Conservation (phyloP, 2,113 vertebrate genomes). For the Catharus fuscescens region DNA sequence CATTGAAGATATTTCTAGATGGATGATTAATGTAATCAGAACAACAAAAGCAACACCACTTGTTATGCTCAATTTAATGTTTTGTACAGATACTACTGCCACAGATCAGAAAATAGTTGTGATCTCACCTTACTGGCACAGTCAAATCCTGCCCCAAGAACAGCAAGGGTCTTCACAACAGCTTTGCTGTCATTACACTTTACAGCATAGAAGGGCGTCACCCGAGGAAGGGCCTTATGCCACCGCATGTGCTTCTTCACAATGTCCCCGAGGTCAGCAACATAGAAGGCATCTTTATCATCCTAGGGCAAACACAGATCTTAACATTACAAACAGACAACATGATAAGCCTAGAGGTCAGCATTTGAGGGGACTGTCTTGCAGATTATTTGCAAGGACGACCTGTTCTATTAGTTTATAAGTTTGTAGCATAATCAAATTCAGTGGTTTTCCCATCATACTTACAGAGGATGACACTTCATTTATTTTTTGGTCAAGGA, state of each 20-base stretch:
- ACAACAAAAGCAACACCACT: background rate
- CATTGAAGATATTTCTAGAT: background rate
- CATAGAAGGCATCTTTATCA: conserved; percentile 95
- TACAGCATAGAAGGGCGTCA: conserved; percentile 93
- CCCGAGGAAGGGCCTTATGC: conserved; percentile 86
- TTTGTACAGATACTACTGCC: background rate
- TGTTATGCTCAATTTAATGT: background rate
- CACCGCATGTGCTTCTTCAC: conserved; percentile 93
- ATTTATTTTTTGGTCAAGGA: conserved; percentile 95
- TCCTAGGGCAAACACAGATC: conserved; percentile 78
- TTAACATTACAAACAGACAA: background rate
- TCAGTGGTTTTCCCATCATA: background rate
- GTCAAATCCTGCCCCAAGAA: conserved; percentile 92
- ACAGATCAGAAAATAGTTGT: background rate
- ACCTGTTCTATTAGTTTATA: background rate
- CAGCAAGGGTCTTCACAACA: conserved; percentile 87
- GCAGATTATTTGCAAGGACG: background rate
- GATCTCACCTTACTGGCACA: conserved; percentile 94
- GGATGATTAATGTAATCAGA: background rate
- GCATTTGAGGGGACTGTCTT: background rate
- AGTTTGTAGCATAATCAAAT: accelerated
- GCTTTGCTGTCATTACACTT: conserved; percentile 93
- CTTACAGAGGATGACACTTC: conserved; percentile 92
- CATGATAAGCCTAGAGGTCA: background rate
- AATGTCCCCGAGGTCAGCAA: conserved; percentile 94